Conservation (phyloP, 2,888 invertebrate genomes). For the Eurytoma adleriae region DNA sequence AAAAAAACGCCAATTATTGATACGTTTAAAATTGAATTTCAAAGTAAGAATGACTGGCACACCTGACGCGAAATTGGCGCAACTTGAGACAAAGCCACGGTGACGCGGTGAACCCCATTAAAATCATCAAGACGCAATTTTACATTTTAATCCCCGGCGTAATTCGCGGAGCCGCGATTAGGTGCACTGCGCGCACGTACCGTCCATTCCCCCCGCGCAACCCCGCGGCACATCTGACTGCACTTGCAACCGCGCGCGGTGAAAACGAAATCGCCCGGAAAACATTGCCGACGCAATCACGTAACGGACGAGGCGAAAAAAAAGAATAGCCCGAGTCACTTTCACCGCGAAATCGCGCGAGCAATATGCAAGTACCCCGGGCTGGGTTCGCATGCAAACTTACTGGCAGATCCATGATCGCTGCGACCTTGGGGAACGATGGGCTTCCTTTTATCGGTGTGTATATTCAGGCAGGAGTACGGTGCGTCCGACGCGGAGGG, state of each 20-base stretch:
- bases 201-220: too few relatives aligned
- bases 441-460: neutral
- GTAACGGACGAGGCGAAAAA: neutral
- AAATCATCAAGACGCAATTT: neutral
- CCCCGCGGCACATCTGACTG: neutral
- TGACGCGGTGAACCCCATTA: neutral
- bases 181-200: neutral
- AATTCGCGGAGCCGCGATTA: too few relatives aligned
- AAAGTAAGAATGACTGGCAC: too few relatives aligned
- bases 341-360: neutral
- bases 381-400: slow-evolving; percentile 24
- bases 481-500: too few relatives aligned
- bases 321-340: neutral
- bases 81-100: too few relatives aligned
- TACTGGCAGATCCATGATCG: slow-evolving; percentile 62
- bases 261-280: slow-evolving; percentile 2
- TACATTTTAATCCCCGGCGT: neutral
- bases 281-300: neutral
- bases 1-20: too few relatives aligned
- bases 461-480: neutral
- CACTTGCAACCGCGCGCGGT: neutral
- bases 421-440: too few relatives aligned
- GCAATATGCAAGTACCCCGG: neutral
- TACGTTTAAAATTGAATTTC: too few relatives aligned
- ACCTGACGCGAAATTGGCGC: too few relatives aligned